Conservation (phyloP, 2,797 vertebrate species). For the Rhinella marina region DNA sequence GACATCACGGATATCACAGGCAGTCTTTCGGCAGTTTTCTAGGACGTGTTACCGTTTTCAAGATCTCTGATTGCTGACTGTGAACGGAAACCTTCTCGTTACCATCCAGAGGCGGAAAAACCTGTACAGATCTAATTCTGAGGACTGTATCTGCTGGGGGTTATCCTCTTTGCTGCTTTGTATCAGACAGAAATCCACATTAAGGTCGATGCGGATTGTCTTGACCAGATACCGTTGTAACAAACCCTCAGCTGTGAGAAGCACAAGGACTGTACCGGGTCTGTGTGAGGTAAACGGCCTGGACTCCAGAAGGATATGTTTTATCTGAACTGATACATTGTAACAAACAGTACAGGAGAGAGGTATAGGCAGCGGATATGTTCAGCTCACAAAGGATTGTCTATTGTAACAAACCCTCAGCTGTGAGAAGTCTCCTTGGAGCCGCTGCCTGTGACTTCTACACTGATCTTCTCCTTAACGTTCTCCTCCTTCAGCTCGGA, state of each 20-base stretch:
- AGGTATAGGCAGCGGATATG: not conserved
- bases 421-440: not conserved
- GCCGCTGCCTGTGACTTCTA: not conserved
- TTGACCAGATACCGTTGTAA: not conserved
- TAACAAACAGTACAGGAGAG: not conserved
- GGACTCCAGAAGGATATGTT: no score
- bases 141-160: no score
- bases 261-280: not conserved
- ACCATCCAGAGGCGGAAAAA: no score
- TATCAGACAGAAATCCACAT: no score
- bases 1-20: no score
- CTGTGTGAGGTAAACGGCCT: not conserved
- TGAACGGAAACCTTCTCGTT: no score
- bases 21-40: no score
- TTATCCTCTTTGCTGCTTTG: no score
- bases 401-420: not conserved
- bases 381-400: not conserved
- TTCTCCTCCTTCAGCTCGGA: conserved; percentile 72
- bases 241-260: not conserved
- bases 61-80: no score
- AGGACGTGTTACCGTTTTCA: no score
- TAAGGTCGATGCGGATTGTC: no score
- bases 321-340: not conserved
- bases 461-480: conserved; percentile 73
- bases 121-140: no score